phyloP scores from a whole-genome alignment of 2,113 vertebrate species.

The Gracilinanus agilis region DNA sequence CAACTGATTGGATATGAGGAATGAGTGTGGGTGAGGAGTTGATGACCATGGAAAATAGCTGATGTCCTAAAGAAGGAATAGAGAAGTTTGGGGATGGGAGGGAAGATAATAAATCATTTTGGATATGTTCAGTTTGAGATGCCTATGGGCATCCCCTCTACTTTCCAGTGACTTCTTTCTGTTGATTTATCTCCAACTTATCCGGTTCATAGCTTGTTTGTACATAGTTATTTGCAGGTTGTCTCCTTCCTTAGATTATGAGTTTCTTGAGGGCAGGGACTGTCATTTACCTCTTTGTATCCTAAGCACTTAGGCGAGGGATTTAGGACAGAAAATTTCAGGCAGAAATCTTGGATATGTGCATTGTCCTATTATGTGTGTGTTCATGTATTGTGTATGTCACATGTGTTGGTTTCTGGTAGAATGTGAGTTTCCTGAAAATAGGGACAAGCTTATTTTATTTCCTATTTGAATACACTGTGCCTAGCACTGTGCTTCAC shows the following conservation, averaged over 20 bases:
- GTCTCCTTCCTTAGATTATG: neutral
- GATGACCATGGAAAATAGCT: neutral
- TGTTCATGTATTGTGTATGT: neutral
- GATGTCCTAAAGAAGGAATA: neutral
- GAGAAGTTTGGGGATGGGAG: neutral
- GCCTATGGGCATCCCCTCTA: neutral
- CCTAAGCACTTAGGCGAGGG: neutral
- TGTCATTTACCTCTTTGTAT: neutral
- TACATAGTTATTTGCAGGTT: neutral
- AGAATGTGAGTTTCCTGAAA: neutral
- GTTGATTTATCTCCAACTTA: neutral
- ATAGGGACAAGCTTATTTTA: neutral
- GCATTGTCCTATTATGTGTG: neutral
- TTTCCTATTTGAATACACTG: neutral
- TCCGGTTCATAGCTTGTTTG: neutral
- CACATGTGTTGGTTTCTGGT: neutral
- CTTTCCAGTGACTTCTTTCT: neutral
- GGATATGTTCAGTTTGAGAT: neutral
- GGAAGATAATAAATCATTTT: neutral
- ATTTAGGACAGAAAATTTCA: neutral
- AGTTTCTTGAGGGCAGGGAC: neutral
- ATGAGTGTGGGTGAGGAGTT: neutral
- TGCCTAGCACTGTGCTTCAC: neutral
- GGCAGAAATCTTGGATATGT: neutral
- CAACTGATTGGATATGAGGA: neutral